Evolutionary conservation across 2,797 vertebrate genomes (phyloP), one percentile per base, ranked within the genome.

Genomic region (Crocidura indochinensis): DNA sequence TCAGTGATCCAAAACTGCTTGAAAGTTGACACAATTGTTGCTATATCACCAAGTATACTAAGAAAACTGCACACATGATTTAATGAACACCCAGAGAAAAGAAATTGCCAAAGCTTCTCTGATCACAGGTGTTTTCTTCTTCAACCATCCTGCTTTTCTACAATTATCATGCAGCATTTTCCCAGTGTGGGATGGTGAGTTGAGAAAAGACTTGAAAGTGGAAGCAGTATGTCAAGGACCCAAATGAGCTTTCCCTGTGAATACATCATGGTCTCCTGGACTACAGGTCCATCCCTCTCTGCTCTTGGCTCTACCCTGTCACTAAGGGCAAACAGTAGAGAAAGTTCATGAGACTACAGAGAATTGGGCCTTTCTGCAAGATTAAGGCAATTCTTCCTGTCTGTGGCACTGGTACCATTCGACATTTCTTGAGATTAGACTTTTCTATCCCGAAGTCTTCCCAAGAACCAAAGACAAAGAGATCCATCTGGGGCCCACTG

Each of bases 121-220:
- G 31, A 29, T 80, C 83, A 78, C 0, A 75, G 27, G 69, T 20
- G 51, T 53, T 29, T 77, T 91, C 68, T 83, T 88, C 87, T 75
- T 81, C 62, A 49, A 80, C 11, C 51, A 86, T 68, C 19, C 38
- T 65, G 56, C 84, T 74, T 87, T 62, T 84, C 79, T 75, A 64
- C 19, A 38, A 74, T 5, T 65, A 46, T 38, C 65, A 73, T 8
- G 6, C 7, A 51, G n/a, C 62, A 44, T 60, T 69, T 80, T 49
- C 46, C 56, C 80, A 53, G 67, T 64, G 49, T 38, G 38, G 38
- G 5, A 38, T 38, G 38, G 38, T 38, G 38, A 5, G 38, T 38
- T 38, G 38, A 38, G 38, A 38, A 38, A 38, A 38, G 38, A 38
- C 38, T 38, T 38, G 38, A 38, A 38, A 38, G 38, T 38, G 38